Evolutionary conservation across 2,113 vertebrate genomes (phyloP).

Genomic region (Trogon surrucura): DNA sequence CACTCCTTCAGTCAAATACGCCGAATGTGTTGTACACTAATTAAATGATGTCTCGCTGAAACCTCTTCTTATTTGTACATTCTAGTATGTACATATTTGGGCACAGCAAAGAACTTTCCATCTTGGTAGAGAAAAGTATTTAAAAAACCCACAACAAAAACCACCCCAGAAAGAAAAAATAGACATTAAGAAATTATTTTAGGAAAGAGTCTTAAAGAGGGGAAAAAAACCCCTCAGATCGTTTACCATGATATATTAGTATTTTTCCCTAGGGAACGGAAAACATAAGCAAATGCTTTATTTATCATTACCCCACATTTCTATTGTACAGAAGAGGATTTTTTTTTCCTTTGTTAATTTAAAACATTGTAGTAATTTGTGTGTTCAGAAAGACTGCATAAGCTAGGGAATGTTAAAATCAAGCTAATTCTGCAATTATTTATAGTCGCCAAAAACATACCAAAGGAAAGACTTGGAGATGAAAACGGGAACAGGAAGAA

Average conservation of each 20-base stretch:
- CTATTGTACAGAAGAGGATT: not conserved
- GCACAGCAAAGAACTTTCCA: not conserved
- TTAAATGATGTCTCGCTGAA: not conserved
- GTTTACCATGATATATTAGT: not conserved
- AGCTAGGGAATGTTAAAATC: not conserved
- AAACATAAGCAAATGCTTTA: not conserved
- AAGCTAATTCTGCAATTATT: not conserved
- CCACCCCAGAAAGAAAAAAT: not conserved
- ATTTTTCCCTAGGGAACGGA: not conserved
- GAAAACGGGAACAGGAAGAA: not conserved
- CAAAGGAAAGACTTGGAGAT: not conserved
- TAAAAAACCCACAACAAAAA: not conserved
- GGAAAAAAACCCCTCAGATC: fast-evolving
- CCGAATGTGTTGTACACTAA: not conserved
- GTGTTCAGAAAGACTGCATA: not conserved
- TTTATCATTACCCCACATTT: not conserved
- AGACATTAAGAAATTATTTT: not conserved
- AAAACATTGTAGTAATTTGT: not conserved
- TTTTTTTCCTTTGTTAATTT: not conserved
- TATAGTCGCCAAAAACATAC: not conserved
- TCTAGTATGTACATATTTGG: not conserved
- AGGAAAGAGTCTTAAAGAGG: not conserved
- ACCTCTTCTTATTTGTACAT: not conserved
- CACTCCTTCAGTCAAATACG: not conserved
- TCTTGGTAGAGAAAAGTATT: not conserved